Evolutionary conservation across 2,113 vertebrate genomes (phyloP), one percentile per base, ranked within the genome.

Genomic region (Bubo bubo): DNA sequence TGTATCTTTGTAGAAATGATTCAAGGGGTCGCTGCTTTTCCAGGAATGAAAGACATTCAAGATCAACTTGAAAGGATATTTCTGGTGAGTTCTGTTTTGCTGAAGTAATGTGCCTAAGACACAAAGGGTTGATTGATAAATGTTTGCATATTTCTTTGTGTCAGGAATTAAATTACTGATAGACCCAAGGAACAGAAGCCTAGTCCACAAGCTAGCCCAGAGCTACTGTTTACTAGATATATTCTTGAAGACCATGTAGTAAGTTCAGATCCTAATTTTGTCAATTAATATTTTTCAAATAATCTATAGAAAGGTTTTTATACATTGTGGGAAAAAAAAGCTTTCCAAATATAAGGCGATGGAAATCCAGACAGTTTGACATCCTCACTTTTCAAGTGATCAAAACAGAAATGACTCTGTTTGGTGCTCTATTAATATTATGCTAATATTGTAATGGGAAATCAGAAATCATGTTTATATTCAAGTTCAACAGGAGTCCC

Each of bases 1-100:
- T 99, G 99, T 97, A 99, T 99, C 97, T 99, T 99, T 96, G 98
- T 99, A 58, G 99, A 99, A 98, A 99, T 99, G 99, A 99, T 99
- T 96, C 99, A 99, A 98, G 99, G 99, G 71, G 99, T 99, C 23
- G 99, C 99, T 97, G 99, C 99, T 77, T 99, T 99, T 98, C 99
- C 99, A 35, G 99, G 99, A 97, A 99, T 99, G 99, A 99, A 99
- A 98, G 99, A 99, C 96, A 99, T 99, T 95, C 99, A 99, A 91
- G 99, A 99, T 97, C 99, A 99, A 96, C 99, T 99, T 95, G 99
- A 99, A 98, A 98, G 99, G 91, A 99, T 99, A 98, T 99, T 99
- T 98, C 98, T 99, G 99, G 99, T 99, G 97, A 99, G 99, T 98
- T 83, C 21, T 74, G 62, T 47, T 39, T 64, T 58, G 74, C 41